phyloP scores from a whole-genome alignment of 2,888 invertebrate species.

The Stenolophus ochropezus region DNA sequence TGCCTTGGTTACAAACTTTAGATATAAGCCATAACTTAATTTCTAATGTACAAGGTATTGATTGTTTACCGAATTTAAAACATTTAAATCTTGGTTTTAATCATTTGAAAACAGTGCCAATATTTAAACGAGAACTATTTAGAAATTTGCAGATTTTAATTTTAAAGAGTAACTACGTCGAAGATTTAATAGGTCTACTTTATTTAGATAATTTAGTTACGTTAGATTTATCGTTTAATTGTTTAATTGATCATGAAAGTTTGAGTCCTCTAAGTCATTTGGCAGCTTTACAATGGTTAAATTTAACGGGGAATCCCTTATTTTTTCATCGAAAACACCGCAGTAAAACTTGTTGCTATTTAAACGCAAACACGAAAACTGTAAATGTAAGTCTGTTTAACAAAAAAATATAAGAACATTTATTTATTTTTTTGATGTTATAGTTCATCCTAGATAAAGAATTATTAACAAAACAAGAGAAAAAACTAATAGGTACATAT shows the following conservation, averaged over 20 bases:
- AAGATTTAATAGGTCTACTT: constrained; percentile 73
- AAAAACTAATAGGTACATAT: constrained; percentile 72
- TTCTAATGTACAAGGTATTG: constrained; percentile 74
- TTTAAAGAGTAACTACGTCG: constrained; percentile 80
- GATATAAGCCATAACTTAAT: constrained; percentile 81
- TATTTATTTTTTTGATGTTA: constrained; percentile 23
- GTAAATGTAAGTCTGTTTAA: constrained; percentile 70
- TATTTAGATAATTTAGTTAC: constrained; percentile 76
- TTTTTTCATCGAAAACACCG: constrained; percentile 79
- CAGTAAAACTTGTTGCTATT: constrained; percentile 74
- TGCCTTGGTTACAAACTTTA: constrained; percentile 78
- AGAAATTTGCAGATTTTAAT: constrained; percentile 76
- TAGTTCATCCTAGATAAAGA: constrained; percentile 77
- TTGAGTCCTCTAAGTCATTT: constrained; percentile 76
- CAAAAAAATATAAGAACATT: neutral
- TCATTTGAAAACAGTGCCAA: constrained; percentile 76
- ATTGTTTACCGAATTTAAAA: constrained; percentile 78
- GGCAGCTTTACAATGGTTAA: constrained; percentile 75
- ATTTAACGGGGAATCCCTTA: constrained; percentile 79
- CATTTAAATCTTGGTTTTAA: constrained; percentile 80
- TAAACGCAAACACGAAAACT: constrained; percentile 76
- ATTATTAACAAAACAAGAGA: constrained; percentile 75
- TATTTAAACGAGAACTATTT: constrained; percentile 76
- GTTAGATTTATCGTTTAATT: constrained; percentile 80
- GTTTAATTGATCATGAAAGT: constrained; percentile 77